Base-by-base conservation (phyloP, 2,888 invertebrate species). In the Cryptocephalus moraei region DNA sequence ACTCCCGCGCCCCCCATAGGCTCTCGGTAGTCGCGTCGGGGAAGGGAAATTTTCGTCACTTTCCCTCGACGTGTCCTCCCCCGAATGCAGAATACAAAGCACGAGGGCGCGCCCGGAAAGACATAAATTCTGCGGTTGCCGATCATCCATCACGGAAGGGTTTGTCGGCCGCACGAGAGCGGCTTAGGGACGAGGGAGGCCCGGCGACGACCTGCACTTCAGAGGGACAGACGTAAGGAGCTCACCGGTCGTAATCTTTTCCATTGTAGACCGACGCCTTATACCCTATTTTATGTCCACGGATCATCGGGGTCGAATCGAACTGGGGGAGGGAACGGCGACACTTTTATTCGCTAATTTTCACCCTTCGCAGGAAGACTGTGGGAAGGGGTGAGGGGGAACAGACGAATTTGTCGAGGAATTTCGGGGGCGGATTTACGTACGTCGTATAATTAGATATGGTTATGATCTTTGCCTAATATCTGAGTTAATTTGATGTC, bases 71-170 rank as follows among this genome's bases (percentile, higher is more conserved):
- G 22, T n/a, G n/a, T 22, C 22, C 22, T 22, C 22, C 22, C 22
- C 22, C 22, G 22, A 22, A 22, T 22, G 22, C 22, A 22, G 22
- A 22, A 22, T 22, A 22, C 22, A 22, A 22, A 22, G 22, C 22
- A 22, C 22, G 22, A 22, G 22, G 22, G 22, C 22, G 22, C 22
- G 3, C 22, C 22, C 22, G 43, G 41, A 44, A 11, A 45, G 51
- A 42, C 48, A 53, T 53, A 53, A 51, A 53, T 51, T 48, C 45
- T 45, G 39, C 39, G 49, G 40, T 44, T 51, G 49, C 51, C 51
- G 49, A 53, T 54, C 54, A 50, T 54, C 50, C 46, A 54, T 54
- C 54, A 52, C 49, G 44, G 38, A 48, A 39, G 47, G 48, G 33
- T 48, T 46, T 49, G 43, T 32, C 40, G 41, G 41, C 38, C 47